Base-by-base conservation (phyloP, 1,140 invertebrate genomes). In the Drosophila watanabei region DNA sequence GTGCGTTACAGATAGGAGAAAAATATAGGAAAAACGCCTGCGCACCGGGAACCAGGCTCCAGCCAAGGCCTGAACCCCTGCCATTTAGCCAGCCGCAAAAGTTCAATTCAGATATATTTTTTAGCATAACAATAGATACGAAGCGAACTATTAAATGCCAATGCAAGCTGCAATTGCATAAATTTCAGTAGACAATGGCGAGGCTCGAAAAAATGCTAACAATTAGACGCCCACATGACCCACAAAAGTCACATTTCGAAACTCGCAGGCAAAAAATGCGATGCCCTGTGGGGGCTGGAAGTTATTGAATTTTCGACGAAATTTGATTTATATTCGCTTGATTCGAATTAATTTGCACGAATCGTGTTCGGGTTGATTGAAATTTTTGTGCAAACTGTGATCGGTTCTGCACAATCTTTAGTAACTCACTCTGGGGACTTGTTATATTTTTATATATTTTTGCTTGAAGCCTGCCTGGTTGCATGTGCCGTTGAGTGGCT, bases 211-310 rank as follows among this genome's bases (percentile, higher is more conserved):
- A 87, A 66, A 76, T 88, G 59, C 85, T 65, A 79, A 85, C 84
- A 88, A 89, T 88, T 88, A 89, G 65, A 88, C 84, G 78, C 85
- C 84, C 86, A 88, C 84, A 66, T 89, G 73, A 76, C 48, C 60
- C 51, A 65, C 58, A 79, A 64, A 87, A 54, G 60, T 79, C 61
- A 66, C 54, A 80, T 80, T 73, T 43, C 30, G n/a, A 71, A 46
- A 20, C 45, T 24, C 1, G 14, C 20, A 28, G 14, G n/a, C 30
- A 13, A 18, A 80, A 77, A 56, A 37, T 65, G 63, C 51, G 58
- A 61, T 76, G 65, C 72, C 85, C 81, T 79, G 85, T 79, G 75
- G 75, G 76, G 49, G 72, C 66, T 72, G 69, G n/a, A 32, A 72
- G 63, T 54, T 69, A 71, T 71, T 68, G 68, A 62, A 72, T 87